Base-by-base conservation (phyloP, 2,888 invertebrate species). In the Tethea ocularis region DNA sequence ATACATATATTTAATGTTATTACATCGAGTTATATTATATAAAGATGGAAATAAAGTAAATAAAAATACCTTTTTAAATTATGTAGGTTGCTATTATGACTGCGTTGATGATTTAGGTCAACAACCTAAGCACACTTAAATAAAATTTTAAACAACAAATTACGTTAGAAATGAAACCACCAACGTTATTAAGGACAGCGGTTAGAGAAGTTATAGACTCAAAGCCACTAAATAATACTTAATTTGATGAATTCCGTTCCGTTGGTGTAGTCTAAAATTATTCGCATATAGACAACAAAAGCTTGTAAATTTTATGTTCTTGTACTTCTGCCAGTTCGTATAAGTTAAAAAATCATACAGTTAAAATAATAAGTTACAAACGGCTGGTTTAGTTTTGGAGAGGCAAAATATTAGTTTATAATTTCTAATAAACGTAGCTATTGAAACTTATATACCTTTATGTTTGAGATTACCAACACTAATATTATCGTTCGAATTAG, bases 221-320 rank as follows among this genome's bases (percentile, higher is more conserved):
- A 41, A 62, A 59, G 58, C 64, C 69, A 59, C 67, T 69, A 69
- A 71, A 82, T 82, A 70, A 78, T 71, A 72, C 71, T 75, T 83
- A 78, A 84, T 83, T 83, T 80, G 77, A 83, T 73, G 72, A 75
- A 71, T 77, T 78, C 33, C 68, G 62, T 63, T 67, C 75, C 71
- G 78, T 78, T 71, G 60, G 60, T 20, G n/a, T 20, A 54, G 33
- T 53, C 11, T 29, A 53, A 17, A 54, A 33, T 54, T 36, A 54
- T 54, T 46, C 41, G 17, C 46, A 46, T 46, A 46, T 8, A 20
- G 46, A 46, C 46, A 46, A 46, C 46, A 46, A 46, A 46, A 20
- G 46, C 46, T 46, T 46, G 8, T 46, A 46, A 7, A 46, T 46
- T 46, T 46, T 46, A 46, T 46, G 20, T 46, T 15, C 20, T 46